A percentile compares a stretch with the other conserved stretches of the same genome.
Evolutionary conservation across 2,797 vertebrate genomes (phyloP).

Genomic region (Myiothlypis coronata): DNA sequence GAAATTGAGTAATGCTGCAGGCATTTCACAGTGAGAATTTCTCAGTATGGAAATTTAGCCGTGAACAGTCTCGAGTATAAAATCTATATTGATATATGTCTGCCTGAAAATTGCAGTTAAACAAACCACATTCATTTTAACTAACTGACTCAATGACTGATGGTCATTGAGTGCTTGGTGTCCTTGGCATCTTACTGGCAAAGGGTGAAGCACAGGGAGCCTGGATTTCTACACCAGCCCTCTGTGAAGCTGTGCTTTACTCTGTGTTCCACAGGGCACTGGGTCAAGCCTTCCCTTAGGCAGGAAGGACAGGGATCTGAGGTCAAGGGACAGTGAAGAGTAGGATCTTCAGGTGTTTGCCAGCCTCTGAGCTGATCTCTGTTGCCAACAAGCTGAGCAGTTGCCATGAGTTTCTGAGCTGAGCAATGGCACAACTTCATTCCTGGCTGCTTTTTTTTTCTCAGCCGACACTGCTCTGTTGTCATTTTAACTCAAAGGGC

Average conservation of each 20-base stretch:
- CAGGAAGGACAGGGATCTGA: background rate
- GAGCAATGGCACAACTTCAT: rapidly evolving
- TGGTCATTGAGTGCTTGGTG: background rate
- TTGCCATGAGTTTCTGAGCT: background rate
- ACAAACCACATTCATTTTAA: background rate
- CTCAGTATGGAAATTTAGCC: background rate
- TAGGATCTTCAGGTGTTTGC: background rate
- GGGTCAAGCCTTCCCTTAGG: background rate
- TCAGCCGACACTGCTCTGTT: background rate
- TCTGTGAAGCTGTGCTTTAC: background rate
- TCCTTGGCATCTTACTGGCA: background rate
- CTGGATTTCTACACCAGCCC: background rate
- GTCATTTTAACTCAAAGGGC: background rate
- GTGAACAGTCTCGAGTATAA: background rate
- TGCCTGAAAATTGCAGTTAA: background rate
- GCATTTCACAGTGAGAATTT: background rate
- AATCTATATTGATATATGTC: background rate
- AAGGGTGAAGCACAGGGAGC: background rate
- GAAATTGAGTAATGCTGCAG: background rate
- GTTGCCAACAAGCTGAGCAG: background rate
- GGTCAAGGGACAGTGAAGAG: background rate
- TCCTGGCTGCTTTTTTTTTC: background rate
- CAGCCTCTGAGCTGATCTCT: background rate
- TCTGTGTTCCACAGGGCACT: background rate
- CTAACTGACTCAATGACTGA: background rate